These are phyloP conservation scores for Neotoma lepida DNA, from an alignment of 2,113 vertebrate species.

Conservation along the genomic window DNA sequence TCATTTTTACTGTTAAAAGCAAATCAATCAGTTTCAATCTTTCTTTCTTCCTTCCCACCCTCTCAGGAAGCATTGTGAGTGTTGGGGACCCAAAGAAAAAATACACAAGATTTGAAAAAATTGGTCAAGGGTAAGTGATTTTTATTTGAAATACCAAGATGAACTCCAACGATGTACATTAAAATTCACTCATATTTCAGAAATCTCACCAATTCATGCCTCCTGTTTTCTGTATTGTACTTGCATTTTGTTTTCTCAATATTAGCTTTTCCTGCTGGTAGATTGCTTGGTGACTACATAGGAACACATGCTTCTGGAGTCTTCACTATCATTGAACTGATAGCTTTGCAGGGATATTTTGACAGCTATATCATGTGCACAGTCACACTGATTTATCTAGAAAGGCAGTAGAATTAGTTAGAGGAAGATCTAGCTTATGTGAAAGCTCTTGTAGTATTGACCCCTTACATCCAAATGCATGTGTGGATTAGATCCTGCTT, in stretches of 20 bases:
- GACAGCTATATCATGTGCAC: background rate
- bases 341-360: constrained; percentile 23
- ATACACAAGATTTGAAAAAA: constrained; percentile 98
- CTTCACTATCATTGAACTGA: background rate
- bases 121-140: constrained; percentile 96
- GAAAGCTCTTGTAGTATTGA: background rate
- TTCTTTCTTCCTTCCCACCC: constrained; percentile 1
- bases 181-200: background rate
- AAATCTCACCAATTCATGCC: background rate
- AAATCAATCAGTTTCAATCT: constrained; percentile 32
- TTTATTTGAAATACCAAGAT: constrained; percentile 48
- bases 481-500: constrained; percentile 12
- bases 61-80: constrained; percentile 96
- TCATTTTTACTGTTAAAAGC: constrained; percentile 45
- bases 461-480: background rate
- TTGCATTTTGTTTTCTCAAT: constrained; percentile 46
- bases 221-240: constrained; percentile 30
- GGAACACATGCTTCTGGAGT: constrained; percentile 25
- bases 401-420: background rate
- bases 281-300: constrained; percentile 19
- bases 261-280: constrained; percentile 26
- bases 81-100: constrained; percentile 99
- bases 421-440: background rate
- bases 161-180: background rate
- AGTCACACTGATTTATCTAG: constrained; percentile 19